Evolutionary conservation across 1,140 invertebrate genomes (phyloP), one percentile per base, ranked within the genome.

Genomic region (Mercenaria mercenaria): DNA sequence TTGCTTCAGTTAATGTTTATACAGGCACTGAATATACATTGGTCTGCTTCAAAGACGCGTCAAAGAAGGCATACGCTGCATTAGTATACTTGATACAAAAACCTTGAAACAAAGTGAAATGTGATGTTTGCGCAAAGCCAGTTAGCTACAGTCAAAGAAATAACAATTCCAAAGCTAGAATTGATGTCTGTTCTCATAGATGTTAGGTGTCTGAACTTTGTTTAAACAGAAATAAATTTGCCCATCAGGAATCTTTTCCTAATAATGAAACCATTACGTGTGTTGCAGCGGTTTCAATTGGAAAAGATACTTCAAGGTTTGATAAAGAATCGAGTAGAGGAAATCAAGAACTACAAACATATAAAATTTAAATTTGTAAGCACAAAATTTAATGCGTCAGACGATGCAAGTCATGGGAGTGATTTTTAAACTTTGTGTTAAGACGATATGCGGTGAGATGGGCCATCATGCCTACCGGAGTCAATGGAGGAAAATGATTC

Each of bases 121-220:
- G 4, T 6, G 26, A 52, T 80, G 13, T 80, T 80, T 52, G 39
- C 76, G 8, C 43, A 80, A 32, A 23, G 37, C 32, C 4, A 41
- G 26, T 26, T 80, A 10, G 47, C 76, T 8, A 34, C 76, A 26
- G 43, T 50, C 6, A 80, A 41, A 76, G n/a, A 10, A 41, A 15
- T 76, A 23, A 15, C 76, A 10, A 80, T 80, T 80, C 76, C 47
- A 6, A 80, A 41, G 47, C 76, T 80, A 29, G 37, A 80, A 80
- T 26, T 80, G 6, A 10, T 80, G 32, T 29, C 76, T 50, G n/a
- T n/a, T n/a, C n/a, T n/a, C n/a, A n/a, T n/a, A n/a, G n/a, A 41
- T 47, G 4, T 15, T 50, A 15, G 47, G 43, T 29, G 76, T 34
- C 6, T 20, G 18, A 11, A 43, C 13, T 47, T 47, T 8, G 43